These are phyloP conservation scores for Apostichopus japonicus DNA, from an alignment of 35 echinoderm and acorn worm species.

Conservation along the genomic window DNA sequence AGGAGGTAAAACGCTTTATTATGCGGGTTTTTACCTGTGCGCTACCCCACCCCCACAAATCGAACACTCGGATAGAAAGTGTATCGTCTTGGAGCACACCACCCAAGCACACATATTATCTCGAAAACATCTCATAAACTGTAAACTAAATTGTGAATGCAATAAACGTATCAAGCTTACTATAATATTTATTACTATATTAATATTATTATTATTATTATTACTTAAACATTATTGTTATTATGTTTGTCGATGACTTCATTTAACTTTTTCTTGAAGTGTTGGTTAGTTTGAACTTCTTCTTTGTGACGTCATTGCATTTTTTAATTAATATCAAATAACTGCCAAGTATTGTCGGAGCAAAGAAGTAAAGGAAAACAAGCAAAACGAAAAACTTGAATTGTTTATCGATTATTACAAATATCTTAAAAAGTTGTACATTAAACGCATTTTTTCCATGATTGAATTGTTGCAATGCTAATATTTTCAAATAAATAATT, in stretches of 20 bases:
- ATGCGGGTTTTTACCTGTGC: neutral
- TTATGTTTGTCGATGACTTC: slow-evolving; percentile 22
- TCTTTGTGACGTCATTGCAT: slow-evolving; percentile 29
- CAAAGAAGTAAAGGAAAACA: neutral
- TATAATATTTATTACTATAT: slow-evolving; percentile 61
- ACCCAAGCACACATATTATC: too few relatives aligned
- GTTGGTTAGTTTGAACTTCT: slow-evolving; percentile 21
- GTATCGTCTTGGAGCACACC: neutral
- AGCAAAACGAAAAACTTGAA: slow-evolving; percentile 13
- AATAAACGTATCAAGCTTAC: slow-evolving; percentile 60
- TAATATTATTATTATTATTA: neutral
- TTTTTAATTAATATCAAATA: slow-evolving; percentile 31
- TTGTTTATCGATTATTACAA: slow-evolving; percentile 18
- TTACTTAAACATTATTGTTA: neutral
- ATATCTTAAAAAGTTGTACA: slow-evolving; percentile 55
- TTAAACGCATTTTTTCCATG: slow-evolving; percentile 49
- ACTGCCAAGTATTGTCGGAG: slow-evolving; percentile 45
- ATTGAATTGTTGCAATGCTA: slow-evolving; percentile 58
- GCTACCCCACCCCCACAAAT: neutral
- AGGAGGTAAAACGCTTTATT: too few relatives aligned
- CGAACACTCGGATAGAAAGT: neutral
- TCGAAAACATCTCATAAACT: slow-evolving; percentile 39
- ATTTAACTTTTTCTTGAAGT: slow-evolving; percentile 35
- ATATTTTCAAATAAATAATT: slow-evolving; percentile 17
- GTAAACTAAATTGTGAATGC: slow-evolving; percentile 44